These are phyloP conservation scores for Formicarius rufipectus DNA, from an alignment of 2,113 vertebrate species.

Conservation along the genomic window DNA sequence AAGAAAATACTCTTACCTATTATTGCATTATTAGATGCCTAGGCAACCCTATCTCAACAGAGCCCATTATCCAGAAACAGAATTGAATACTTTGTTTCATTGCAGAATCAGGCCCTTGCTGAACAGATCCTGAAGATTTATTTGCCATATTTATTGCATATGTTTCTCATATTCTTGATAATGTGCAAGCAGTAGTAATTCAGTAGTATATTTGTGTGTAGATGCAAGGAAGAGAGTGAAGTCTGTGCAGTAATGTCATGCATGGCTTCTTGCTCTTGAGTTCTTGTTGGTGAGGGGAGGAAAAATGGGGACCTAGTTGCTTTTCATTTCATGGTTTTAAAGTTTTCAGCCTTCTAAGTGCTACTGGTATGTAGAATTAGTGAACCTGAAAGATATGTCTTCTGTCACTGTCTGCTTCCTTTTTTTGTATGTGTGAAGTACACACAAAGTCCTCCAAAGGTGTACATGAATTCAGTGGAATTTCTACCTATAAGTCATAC, in stretches of 20 bases:
- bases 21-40: neutral
- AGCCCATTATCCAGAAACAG: neutral
- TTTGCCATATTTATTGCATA: neutral
- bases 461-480: neutral
- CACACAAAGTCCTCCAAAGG: neutral
- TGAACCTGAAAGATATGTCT: neutral
- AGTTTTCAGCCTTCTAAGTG: neutral
- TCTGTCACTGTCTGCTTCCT: neutral
- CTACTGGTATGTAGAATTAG: neutral
- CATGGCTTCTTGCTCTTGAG: neutral
- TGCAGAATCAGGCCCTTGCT: neutral
- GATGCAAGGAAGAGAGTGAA: neutral
- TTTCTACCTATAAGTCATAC: neutral
- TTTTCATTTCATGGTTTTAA: neutral
- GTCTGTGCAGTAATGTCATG: neutral
- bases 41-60: neutral
- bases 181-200: neutral
- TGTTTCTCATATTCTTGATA: accelerated
- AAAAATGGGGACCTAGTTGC: neutral
- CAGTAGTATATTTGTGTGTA: accelerated
- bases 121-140: neutral
- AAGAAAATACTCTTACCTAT: neutral
- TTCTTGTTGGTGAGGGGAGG: neutral
- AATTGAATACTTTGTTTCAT: neutral
- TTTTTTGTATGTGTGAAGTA: neutral